Conservation (phyloP, 2,797 vertebrate species). For the Halcyon chelicuti region DNA sequence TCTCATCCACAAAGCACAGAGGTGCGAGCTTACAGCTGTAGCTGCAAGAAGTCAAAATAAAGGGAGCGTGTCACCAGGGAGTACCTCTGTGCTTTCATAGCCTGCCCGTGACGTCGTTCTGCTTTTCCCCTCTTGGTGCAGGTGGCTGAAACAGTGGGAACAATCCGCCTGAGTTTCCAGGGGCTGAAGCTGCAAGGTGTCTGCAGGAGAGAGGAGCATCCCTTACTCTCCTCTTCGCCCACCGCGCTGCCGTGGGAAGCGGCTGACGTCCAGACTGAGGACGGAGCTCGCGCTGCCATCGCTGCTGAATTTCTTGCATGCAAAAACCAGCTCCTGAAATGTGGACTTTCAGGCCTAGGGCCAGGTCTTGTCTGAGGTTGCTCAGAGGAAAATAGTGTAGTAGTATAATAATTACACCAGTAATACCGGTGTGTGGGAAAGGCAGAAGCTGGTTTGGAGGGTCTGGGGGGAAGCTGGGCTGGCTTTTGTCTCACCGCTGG, state of each 20-base stretch:
- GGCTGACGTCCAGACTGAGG: rapidly evolving
- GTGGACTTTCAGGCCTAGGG: not conserved
- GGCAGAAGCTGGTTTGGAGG: not conserved
- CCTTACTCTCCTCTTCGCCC: not conserved
- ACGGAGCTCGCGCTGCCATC: not conserved
- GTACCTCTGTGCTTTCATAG: not conserved
- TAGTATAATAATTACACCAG: too few relatives aligned
- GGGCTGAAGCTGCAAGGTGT: not conserved
- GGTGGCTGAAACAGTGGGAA: not conserved
- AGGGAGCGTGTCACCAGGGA: not conserved
- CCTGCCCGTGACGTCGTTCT: not conserved
- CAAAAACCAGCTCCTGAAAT: not conserved
- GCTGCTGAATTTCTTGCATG: not conserved
- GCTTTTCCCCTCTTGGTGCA: not conserved
- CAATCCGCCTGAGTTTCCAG: not conserved
- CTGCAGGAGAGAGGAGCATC: not conserved
- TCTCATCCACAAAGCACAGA: not conserved
- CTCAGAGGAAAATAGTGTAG: not conserved
- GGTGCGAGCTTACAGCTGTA: not conserved
- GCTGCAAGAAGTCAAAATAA: not conserved
- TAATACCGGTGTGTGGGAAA: not conserved
- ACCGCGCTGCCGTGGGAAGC: not conserved
- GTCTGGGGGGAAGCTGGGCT: not conserved
- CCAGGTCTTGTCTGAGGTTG: not conserved
- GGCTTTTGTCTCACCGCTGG: not conserved